Base-by-base conservation (phyloP, 2,888 invertebrate species). In the Ganaspis brasiliensis region DNA sequence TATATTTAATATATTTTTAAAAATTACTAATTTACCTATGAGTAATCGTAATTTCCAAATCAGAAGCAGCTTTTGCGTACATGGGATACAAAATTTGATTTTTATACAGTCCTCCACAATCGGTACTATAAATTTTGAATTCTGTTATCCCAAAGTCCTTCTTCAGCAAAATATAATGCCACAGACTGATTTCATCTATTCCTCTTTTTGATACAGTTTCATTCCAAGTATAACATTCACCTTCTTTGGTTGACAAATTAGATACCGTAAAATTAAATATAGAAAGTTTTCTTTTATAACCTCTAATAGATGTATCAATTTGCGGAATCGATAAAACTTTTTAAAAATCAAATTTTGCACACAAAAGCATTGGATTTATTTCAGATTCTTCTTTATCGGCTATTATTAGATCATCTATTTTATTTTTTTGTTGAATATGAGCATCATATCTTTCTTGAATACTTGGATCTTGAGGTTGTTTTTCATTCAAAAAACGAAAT, bases 211-310 rank as follows among this genome's bases (percentile, higher is more conserved):
- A 14, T 19, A 16, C 52, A 12, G n/a, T 52, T 24, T 72, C 56
- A 40, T 56, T 72, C 72, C 72, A 72, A 26, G 52, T 52, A 16
- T 55, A n/a, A 19, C 72, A 72, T 14, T 72, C 55, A 3, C 70
- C 72, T 72, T 56, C 19, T 37, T 63, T 6, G 31, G 31, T 31
- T 31, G 31, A 2, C 31, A 31, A 31, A 6, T 31, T 31, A 31
- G 3, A 31, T 31, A 31, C 6, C 3, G 31, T 31, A 31, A 31
- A 31, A 6, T 31, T 31, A 31, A 4, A 31, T 31, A 31, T 6
- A 31, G 31, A 31, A 2, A 31, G 31, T 31, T 31, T 31, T 6
- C 31, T 31, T 31, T 31, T 31, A 31, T 31, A 31, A 4, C 6
- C 31, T 31, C 6, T 31, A 31, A 31, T 31, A 4, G 31, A 31